These are phyloP conservation scores for Epistrophe eligans DNA, from an alignment of 2,888 invertebrate species.

Conservation along the genomic window DNA sequence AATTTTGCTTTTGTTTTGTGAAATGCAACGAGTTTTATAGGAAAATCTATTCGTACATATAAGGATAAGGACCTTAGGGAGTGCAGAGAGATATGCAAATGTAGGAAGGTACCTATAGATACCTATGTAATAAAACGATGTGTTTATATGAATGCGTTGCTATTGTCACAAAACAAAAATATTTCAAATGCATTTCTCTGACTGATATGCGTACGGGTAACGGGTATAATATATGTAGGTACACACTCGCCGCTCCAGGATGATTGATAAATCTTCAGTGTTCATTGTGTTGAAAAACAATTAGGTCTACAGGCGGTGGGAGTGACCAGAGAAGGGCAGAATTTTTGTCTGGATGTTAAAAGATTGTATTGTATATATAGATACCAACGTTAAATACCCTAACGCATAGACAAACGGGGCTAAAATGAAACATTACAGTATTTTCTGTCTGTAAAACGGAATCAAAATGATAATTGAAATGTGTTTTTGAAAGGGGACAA, in stretches of 20 bases:
- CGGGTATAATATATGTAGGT: too few relatives aligned
- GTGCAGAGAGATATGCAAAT: background rate
- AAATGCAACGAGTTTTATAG: slow-evolving; percentile 28
- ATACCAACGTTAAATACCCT: background rate
- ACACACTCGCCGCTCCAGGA: background rate
- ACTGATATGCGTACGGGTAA: background rate
- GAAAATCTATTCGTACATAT: background rate
- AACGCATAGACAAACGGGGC: background rate
- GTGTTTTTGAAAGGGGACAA: slow-evolving; percentile 12
- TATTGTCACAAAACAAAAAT: slow-evolving; percentile 59
- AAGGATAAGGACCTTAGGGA: background rate
- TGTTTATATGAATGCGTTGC: slow-evolving; percentile 45
- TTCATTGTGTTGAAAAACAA: slow-evolving; percentile 68
- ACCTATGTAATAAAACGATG: background rate
- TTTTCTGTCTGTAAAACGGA: slow-evolving; percentile 36
- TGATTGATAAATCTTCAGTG: slow-evolving; percentile 69
- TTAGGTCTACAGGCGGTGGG: slow-evolving; percentile 54
- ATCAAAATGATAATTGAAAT: slow-evolving; percentile 57
- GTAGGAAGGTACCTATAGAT: background rate
- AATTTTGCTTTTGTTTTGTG: slow-evolving; percentile 58
- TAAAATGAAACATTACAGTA: slow-evolving; percentile 17
- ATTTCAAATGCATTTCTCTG: slow-evolving; percentile 19
- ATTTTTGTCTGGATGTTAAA: slow-evolving; percentile 19
- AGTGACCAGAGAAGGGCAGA: background rate
- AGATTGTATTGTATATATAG: background rate